Evolutionary conservation across 2,113 vertebrate genomes (phyloP).

Genomic region (Cololabis saira): DNA sequence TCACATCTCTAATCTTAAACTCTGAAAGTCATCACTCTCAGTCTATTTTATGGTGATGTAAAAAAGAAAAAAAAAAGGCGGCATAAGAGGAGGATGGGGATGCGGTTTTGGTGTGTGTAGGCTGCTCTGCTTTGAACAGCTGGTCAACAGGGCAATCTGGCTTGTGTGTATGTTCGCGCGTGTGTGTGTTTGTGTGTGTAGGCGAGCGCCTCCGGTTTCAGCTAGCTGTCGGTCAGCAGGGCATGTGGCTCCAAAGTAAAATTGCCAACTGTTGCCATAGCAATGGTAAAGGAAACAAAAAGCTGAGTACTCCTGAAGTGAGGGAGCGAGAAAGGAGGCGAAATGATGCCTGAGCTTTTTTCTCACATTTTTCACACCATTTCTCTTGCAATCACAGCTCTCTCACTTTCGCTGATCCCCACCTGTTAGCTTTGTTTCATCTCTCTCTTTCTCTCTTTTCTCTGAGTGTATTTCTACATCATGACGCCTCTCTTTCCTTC

Average conservation of each 20-base stretch:
- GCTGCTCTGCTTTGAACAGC: constrained; percentile 40
- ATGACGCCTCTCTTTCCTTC: neutral
- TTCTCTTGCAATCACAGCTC: constrained; percentile 26
- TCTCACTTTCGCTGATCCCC: constrained; percentile 49
- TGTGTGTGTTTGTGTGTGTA: constrained; percentile 48
- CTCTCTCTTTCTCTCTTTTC: constrained; percentile 4
- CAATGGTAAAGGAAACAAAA: constrained; percentile 71
- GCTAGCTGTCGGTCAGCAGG: constrained; percentile 72
- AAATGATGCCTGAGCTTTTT: constrained; percentile 61
- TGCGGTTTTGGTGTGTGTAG: constrained; percentile 46
- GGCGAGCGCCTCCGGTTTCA: constrained; percentile 66
- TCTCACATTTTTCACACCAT: constrained; percentile 34
- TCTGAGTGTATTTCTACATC: constrained; percentile 20
- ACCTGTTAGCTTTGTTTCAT: constrained; percentile 44
- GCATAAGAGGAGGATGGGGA: constrained; percentile 16
- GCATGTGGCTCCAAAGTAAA: constrained; percentile 67
- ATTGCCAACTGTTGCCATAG: constrained; percentile 67
- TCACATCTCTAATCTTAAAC: neutral
- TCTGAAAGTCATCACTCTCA: too few species aligned
- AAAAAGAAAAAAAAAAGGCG: neutral
- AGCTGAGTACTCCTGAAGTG: constrained; percentile 61
- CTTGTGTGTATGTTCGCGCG: constrained; percentile 10
- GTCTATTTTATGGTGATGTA: neutral
- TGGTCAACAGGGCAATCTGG: constrained; percentile 54
- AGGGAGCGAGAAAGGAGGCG: constrained; percentile 56